Evolutionary conservation across 2,113 vertebrate species (phyloP).

Genomic region (Mustela nigripes): DNA sequence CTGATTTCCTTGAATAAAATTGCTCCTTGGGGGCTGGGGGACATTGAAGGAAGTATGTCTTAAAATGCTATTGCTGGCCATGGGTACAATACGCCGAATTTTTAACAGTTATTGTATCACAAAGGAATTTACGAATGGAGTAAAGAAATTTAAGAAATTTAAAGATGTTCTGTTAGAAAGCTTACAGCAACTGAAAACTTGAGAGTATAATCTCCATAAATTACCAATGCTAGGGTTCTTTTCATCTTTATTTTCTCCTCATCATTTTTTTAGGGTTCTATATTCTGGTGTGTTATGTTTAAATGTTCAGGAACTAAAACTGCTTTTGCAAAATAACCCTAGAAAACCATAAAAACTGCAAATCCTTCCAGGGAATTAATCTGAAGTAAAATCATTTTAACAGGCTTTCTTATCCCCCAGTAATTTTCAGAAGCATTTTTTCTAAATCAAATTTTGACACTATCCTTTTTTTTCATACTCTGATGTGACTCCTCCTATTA

Average conservation of each 20-base stretch:
- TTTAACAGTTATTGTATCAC: slow-evolving; percentile 43
- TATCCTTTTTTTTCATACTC: slow-evolving; percentile 53
- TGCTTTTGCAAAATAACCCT: slow-evolving; percentile 73
- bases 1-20: slow-evolving; percentile 36
- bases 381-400: slow-evolving; percentile 75
- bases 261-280: slow-evolving; percentile 48
- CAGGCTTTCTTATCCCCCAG: slow-evolving; percentile 7
- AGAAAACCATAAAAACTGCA: slow-evolving; percentile 64
- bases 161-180: slow-evolving; percentile 39
- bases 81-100: neutral
- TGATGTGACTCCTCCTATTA: slow-evolving; percentile 75
- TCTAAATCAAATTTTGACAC: slow-evolving; percentile 78
- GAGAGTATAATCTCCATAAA: slow-evolving; percentile 45
- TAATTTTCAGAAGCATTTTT: slow-evolving; percentile 76
- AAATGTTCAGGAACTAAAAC: slow-evolving; percentile 68
- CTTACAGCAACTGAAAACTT: slow-evolving; percentile 40
- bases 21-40: neutral
- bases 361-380: slow-evolving; percentile 77
- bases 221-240: slow-evolving; percentile 44
- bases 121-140: slow-evolving; percentile 40
- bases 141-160: slow-evolving; percentile 27
- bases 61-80: slow-evolving; percentile 22
- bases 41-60: neutral
- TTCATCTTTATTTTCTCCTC: slow-evolving; percentile 55
- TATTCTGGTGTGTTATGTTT: slow-evolving; percentile 57